A percentile compares a stretch with the other conserved stretches of the same genome.
These are phyloP conservation scores for Macrotis lagotis DNA, from an alignment of 2,113 vertebrate species.

Conservation along the genomic window DNA sequence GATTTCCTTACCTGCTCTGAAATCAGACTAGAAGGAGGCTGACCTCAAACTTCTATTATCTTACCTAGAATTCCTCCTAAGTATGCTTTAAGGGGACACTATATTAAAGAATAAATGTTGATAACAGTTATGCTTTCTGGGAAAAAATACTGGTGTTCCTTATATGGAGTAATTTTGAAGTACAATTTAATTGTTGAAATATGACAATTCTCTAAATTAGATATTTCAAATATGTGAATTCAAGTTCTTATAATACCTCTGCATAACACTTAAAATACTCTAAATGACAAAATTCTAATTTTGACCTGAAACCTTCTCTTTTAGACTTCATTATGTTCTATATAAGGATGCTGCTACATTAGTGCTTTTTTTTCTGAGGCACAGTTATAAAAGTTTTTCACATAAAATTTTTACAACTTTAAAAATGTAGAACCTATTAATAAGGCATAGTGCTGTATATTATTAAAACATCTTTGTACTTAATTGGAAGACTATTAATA, in stretches of 20 bases:
- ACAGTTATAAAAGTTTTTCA: slow-evolving; percentile 47
- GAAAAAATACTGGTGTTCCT: background rate
- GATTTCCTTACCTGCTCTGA: background rate
- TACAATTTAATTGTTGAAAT: background rate
- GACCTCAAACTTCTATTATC: background rate
- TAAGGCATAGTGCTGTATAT: slow-evolving; percentile 32
- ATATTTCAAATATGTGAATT: slow-evolving; percentile 53
- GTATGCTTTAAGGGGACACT: background rate
- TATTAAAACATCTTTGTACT: slow-evolving; percentile 53
- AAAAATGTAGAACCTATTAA: slow-evolving; percentile 60
- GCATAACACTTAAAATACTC: slow-evolving; percentile 43
- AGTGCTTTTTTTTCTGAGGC: slow-evolving; percentile 37
- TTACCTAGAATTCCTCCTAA: background rate
- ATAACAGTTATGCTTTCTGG: background rate
- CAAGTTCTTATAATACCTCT: slow-evolving; percentile 31
- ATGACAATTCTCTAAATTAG: background rate
- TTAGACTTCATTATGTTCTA: slow-evolving; percentile 51
- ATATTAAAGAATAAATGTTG: background rate
- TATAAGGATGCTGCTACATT: slow-evolving; percentile 15
- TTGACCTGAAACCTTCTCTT: slow-evolving; percentile 38
- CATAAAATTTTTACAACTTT: slow-evolving; percentile 60
- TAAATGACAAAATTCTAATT: slow-evolving; percentile 54
- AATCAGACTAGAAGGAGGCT: background rate
- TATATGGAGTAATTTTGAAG: slow-evolving; percentile 21
- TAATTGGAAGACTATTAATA: slow-evolving; percentile 63